Conservation (phyloP, 1,140 invertebrate species). For the Rhyacophila brunnea region DNA sequence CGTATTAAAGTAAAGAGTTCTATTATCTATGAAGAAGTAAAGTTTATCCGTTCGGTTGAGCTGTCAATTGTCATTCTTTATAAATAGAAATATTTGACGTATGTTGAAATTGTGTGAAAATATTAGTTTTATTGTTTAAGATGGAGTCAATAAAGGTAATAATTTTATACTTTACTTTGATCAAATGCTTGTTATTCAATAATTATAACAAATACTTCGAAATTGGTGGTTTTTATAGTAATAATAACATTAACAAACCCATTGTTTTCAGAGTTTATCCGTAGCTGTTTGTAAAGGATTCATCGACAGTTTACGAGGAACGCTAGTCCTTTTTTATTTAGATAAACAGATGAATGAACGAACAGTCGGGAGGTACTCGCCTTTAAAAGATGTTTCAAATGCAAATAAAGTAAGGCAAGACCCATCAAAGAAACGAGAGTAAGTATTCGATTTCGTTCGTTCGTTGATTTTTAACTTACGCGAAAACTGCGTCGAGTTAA, state of each 20-base stretch:
- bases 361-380: constrained; percentile 52
- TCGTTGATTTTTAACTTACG: neutral
- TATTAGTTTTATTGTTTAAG: neutral
- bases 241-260: neutral
- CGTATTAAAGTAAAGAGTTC: no score
- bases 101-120: constrained; percentile 2
- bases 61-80: constrained; percentile 22
- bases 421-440: constrained; percentile 55
- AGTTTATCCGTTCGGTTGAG: no score
- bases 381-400: constrained; percentile 46
- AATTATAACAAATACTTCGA: neutral
- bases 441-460: constrained; percentile 36
- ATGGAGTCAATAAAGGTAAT: constrained; percentile 24
- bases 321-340: constrained; percentile 66
- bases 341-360: constrained; percentile 70
- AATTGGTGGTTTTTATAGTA: neutral
- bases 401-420: constrained; percentile 50
- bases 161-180: neutral
- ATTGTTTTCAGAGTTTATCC: constrained; percentile 61
- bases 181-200: neutral
- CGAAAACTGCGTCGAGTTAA: neutral
- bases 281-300: constrained; percentile 64
- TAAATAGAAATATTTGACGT: constrained; percentile 15
- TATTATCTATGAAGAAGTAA: no score
- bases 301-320: constrained; percentile 68